These are phyloP conservation scores for Drosophila recens DNA, from an alignment of 2,888 invertebrate species.

Conservation along the genomic window DNA sequence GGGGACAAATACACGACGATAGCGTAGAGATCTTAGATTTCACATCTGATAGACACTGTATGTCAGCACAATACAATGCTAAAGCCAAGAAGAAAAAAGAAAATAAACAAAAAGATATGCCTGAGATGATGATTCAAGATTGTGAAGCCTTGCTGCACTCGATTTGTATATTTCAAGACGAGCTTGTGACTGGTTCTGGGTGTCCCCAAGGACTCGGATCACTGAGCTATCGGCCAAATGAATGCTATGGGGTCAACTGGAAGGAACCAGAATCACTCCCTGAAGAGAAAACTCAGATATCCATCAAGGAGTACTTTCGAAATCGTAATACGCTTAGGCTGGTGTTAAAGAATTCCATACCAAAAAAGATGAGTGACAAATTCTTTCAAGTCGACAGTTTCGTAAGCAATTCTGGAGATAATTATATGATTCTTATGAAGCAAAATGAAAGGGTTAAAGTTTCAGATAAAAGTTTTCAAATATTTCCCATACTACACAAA, in stretches of 20 bases:
- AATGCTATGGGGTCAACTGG: slow-evolving; percentile 77
- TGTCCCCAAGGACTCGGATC: slow-evolving; percentile 74
- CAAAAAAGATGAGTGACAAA: slow-evolving; percentile 12
- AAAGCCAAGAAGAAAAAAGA: not conserved
- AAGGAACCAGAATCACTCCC: not conserved
- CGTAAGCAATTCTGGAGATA: slow-evolving; percentile 24
- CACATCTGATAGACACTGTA: slow-evolving; percentile 67
- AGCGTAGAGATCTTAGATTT: slow-evolving; percentile 51
- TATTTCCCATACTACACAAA: slow-evolving; percentile 55
- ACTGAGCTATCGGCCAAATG: slow-evolving; percentile 69
- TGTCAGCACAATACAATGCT: slow-evolving; percentile 40
- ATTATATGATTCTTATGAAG: slow-evolving; percentile 65
- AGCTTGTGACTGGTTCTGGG: slow-evolving; percentile 58
- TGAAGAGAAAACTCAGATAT: slow-evolving; percentile 26
- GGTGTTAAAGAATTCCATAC: slow-evolving; percentile 51
- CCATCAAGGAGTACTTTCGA: slow-evolving; percentile 62
- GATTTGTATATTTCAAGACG: slow-evolving; percentile 72
- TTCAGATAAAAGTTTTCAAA: slow-evolving; percentile 13
- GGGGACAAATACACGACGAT: slow-evolving; percentile 71
- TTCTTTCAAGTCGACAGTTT: slow-evolving; percentile 52
- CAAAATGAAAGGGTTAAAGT: slow-evolving; percentile 51
- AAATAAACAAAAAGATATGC: slow-evolving; percentile 3
- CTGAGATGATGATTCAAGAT: slow-evolving; percentile 6
- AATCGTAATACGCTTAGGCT: slow-evolving; percentile 59
- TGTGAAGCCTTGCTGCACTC: slow-evolving; percentile 70